Base-by-base conservation (phyloP, 2,113 vertebrate species). In the Phainopepla nitens region DNA sequence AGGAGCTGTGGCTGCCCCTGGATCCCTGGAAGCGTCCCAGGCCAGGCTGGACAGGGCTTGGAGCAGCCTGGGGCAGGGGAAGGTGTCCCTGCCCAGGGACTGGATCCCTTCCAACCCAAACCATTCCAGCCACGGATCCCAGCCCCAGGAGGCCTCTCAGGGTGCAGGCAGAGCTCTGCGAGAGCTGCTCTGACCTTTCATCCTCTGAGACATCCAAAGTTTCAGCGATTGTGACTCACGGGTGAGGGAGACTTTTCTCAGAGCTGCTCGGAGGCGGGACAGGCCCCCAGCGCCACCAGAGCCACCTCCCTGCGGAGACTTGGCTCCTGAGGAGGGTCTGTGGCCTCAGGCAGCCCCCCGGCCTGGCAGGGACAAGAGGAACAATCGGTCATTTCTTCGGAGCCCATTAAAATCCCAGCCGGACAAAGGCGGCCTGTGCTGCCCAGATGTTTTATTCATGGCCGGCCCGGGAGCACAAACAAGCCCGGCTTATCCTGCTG, bases 361-460 rank as follows among this genome's bases (percentile, higher is more conserved):
- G 35, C 77, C 42, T 27, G 33, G 54, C 64, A 31, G 61, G 50
- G 50, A 19, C 28, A 21, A 24, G 2, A 7, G 29, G 76, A 80
- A 96, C 93, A 95, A 95, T 88, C 11, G 5, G 4, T 4, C 53
- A 0, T 68, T 96, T 86, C 27, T 89, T 47, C 44, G 7, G 28
- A 49, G 51, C 73, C 78, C 82, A 8, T 64, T 50, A 10, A 71
- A 79, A 69, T 2, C 15, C 14, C 9, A 4, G 69, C 25, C n/a
- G 76, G 70, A 96, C 94, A 93, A 94, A 97, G 78, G 66, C 29
- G 22, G 56, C 87, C 54, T 95, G 95, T 90, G 66, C 90, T 49
- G 56, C 68, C 1, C n/a, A 15, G 85, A 90, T 96, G 85, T 95
- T 96, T 96, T 94, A 96, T 97, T 96, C 96, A 94, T 72, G 90